Evolutionary conservation across 2,113 vertebrate genomes (phyloP).

Genomic region (Jacana jacana): DNA sequence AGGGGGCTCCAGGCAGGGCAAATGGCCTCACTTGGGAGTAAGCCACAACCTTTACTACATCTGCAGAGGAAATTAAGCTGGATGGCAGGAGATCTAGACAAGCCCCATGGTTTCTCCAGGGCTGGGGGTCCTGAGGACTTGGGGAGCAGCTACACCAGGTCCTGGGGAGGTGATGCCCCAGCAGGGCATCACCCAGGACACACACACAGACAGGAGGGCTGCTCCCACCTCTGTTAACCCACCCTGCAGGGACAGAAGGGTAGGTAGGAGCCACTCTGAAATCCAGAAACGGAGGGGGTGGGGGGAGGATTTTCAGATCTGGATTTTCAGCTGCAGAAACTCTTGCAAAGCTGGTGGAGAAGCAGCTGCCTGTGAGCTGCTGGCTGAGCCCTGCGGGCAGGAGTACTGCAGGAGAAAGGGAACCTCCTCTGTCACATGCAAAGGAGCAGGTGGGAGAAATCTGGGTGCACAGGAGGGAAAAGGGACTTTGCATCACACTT

Average conservation of each 20-base stretch:
- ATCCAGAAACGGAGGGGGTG: neutral
- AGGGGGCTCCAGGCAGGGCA: neutral
- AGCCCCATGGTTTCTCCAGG: neutral
- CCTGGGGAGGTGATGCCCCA: neutral
- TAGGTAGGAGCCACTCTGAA: neutral
- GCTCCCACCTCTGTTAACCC: neutral
- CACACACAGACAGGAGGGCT: neutral
- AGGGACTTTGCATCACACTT: neutral
- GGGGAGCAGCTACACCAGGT: neutral
- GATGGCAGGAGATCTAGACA: fast-evolving
- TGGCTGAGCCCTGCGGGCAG: neutral
- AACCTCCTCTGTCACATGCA: conserved; percentile 14
- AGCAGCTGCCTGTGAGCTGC: conserved; percentile 30
- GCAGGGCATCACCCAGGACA: neutral
- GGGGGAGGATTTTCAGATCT: no score
- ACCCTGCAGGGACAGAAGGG: neutral
- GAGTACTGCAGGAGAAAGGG: neutral
- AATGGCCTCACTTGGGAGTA: neutral
- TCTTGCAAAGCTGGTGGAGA: neutral
- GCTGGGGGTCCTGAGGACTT: neutral
- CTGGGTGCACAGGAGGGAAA: neutral
- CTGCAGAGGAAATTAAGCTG: neutral
- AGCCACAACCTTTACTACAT: neutral
- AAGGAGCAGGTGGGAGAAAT: conserved; percentile 34
- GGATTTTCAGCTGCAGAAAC: neutral